Conservation (phyloP, 2,888 invertebrate genomes). For the Tryphoninae sp. region DNA sequence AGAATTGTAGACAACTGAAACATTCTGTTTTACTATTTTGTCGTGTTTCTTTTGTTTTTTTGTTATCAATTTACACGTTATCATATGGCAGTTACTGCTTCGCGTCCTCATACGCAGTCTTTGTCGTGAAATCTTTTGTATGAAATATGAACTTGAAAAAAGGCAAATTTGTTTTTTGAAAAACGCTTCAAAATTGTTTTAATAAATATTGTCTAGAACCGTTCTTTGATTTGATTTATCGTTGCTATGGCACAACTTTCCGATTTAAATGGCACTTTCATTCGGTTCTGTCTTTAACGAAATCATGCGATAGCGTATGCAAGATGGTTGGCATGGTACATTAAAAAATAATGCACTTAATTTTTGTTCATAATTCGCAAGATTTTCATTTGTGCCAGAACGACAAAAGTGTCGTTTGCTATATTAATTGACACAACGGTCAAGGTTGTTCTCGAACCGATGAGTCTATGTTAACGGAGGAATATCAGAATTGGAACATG, state of each 20-base stretch:
- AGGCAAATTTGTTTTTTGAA: conserved; percentile 40
- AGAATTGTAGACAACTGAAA: conserved; percentile 68
- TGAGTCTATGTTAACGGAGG: not conserved
- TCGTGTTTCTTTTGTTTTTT: conserved; percentile 49
- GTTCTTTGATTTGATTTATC: conserved; percentile 70
- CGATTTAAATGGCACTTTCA: conserved; percentile 41
- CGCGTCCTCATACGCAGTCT: conserved; percentile 45
- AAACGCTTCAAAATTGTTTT: conserved; percentile 2
- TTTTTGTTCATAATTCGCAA: not conserved
- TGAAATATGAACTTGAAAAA: conserved; percentile 40
- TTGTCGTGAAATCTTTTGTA: conserved; percentile 42
- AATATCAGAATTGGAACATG: not conserved
- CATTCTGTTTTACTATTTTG: conserved; percentile 53
- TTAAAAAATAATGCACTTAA: not conserved
- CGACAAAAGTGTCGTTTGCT: not conserved
- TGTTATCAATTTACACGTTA: conserved; percentile 56
- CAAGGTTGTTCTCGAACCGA: too few species aligned
- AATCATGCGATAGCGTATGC: conserved; percentile 10
- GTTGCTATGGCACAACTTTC: conserved; percentile 74
- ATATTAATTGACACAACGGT: not conserved
- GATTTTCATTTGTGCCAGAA: not conserved
- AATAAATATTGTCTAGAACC: conserved; percentile 69
- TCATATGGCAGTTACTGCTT: conserved; percentile 69
- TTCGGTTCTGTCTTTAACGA: not conserved
- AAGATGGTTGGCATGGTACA: conserved; percentile 1